Percentiles rank a stretch among this genome's conserved stretches.
These are phyloP conservation scores for Neria commutata DNA, from an alignment of 2,888 invertebrate species.

Conservation along the genomic window DNA sequence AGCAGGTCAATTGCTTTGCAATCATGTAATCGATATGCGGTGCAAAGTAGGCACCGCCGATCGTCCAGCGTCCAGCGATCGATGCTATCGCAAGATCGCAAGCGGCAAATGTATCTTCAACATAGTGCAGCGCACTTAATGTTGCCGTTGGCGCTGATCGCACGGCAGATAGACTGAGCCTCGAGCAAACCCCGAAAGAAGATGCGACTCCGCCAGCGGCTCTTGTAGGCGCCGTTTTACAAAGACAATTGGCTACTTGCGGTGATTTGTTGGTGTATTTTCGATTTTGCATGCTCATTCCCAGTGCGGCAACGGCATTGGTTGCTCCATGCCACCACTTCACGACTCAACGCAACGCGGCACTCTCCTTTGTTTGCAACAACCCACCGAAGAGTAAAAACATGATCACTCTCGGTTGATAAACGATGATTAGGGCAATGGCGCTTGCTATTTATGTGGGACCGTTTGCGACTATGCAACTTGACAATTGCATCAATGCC, in stretches of 20 bases:
- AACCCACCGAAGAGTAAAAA: constrained; percentile 9
- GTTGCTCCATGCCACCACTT: not conserved
- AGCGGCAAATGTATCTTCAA: constrained; percentile 44
- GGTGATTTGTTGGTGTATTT: not conserved
- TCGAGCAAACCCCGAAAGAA: not conserved
- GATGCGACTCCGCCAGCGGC: constrained; percentile 13
- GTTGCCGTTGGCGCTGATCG: constrained; percentile 43
- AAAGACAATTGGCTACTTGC: not conserved
- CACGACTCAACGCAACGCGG: too few relatives aligned
- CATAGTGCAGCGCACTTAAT: constrained; percentile 49
- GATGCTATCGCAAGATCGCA: constrained; percentile 1
- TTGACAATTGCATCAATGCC: constrained; percentile 5
- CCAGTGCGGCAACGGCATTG: not conserved
- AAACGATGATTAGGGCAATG: constrained; percentile 8
- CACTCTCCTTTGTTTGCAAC: too few relatives aligned
- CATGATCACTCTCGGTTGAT: constrained; percentile 12
- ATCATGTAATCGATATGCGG: constrained; percentile 16
- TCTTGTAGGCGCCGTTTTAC: constrained; percentile 36
- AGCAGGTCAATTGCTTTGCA: constrained; percentile 42
- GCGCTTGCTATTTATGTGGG: not conserved
- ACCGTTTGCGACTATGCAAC: not conserved
- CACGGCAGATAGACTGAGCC: constrained; percentile 31
- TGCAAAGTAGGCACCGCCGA: too few relatives aligned
- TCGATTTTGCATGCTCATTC: not conserved
- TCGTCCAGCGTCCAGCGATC: too few relatives aligned